A percentile compares a stretch with the other conserved stretches of the same genome.
Evolutionary conservation across 2,888 invertebrate genomes (phyloP).

Genomic region (Baccha elongata): DNA sequence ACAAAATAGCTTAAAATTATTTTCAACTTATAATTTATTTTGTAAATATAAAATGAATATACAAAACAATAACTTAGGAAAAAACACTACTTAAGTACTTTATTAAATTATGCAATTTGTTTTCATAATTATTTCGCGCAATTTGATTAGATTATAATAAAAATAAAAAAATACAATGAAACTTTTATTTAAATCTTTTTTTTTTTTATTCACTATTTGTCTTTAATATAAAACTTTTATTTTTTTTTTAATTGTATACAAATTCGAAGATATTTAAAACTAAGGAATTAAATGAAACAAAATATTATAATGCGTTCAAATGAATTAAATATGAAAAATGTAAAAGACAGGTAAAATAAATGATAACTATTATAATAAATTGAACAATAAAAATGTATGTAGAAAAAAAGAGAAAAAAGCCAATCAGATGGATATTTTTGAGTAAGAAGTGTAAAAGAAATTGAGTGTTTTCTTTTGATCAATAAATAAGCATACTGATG

Average conservation of each 20-base stretch:
- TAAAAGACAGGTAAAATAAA: slow-evolving; percentile 50
- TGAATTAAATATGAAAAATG: slow-evolving; percentile 8
- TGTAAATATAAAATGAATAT: slow-evolving; percentile 63
- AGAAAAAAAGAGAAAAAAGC: slow-evolving; percentile 36
- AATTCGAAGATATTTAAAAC: slow-evolving; percentile 57
- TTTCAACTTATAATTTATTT: slow-evolving; percentile 42
- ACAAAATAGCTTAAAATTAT: slow-evolving; percentile 48
- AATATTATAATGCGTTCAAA: slow-evolving; percentile 36
- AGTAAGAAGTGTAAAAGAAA: slow-evolving; percentile 35
- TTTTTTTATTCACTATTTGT: slow-evolving; percentile 21
- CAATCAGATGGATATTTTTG: slow-evolving; percentile 53
- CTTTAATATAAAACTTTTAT: slow-evolving; percentile 33
- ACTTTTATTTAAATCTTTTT: slow-evolving; percentile 60
- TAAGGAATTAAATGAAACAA: slow-evolving; percentile 21
- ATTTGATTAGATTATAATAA: slow-evolving; percentile 18
- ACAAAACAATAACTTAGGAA: slow-evolving; percentile 20
- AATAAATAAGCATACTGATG: slow-evolving; percentile 56
- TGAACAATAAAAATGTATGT: slow-evolving; percentile 38
- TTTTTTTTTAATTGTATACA: slow-evolving; percentile 46
- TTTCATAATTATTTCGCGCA: slow-evolving; percentile 55
- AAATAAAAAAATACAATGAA: slow-evolving; percentile 46
- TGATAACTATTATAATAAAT: slow-evolving; percentile 5
- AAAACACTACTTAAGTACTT: slow-evolving; percentile 30
- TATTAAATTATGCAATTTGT: slow-evolving; percentile 34
- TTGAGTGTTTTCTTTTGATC: slow-evolving; percentile 58